Evolutionary conservation across 2,113 vertebrate genomes (phyloP).

Genomic region (Proteles cristata): DNA sequence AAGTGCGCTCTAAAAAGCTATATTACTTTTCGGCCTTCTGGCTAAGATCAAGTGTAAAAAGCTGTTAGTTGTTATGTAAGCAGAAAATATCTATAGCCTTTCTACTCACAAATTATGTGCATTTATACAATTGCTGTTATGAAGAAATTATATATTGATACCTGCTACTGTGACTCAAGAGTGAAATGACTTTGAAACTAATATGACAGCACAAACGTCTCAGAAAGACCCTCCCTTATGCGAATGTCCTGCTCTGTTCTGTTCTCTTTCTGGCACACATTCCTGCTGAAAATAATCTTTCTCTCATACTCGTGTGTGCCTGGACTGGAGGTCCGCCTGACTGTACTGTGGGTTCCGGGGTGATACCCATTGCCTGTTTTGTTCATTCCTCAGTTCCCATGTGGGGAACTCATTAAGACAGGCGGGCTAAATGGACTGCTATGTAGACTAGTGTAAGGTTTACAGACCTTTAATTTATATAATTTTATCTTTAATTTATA

Average conservation of each 20-base stretch:
- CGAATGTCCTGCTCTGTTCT: fast-evolving
- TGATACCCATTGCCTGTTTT: fast-evolving
- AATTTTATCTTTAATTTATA: neutral
- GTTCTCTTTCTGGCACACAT: neutral
- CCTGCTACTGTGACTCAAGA: neutral
- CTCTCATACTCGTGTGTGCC: neutral
- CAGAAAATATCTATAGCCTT: neutral
- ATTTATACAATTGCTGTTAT: neutral
- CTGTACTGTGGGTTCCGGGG: neutral
- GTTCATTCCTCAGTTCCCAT: neutral
- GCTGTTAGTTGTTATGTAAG: neutral
- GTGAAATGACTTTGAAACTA: neutral
- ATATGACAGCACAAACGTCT: neutral
- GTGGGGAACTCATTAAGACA: neutral
- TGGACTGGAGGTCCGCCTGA: fast-evolving
- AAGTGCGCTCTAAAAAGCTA: neutral
- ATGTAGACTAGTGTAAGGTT: neutral
- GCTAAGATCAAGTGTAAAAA: neutral
- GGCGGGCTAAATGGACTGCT: no score
- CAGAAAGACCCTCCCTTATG: neutral
- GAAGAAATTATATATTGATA: neutral
- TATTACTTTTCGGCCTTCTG: neutral
- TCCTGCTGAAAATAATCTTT: neutral
- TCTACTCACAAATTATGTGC: neutral
- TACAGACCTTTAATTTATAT: no score